phyloP scores from a whole-genome alignment of 1,140 invertebrate species.

The Calycopis cecrops region DNA sequence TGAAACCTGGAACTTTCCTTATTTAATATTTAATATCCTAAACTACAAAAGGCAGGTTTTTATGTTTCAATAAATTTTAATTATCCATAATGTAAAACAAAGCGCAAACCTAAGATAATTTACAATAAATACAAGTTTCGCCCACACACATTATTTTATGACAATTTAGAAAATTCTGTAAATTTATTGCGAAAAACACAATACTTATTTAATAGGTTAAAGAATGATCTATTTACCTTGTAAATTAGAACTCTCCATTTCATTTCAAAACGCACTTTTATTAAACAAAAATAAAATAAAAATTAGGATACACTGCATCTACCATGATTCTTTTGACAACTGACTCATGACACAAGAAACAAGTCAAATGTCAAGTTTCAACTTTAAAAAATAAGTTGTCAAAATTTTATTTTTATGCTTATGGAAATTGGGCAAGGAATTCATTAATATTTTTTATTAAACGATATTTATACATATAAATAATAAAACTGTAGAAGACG shows the following conservation, averaged over 20 bases:
- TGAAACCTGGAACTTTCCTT: no score
- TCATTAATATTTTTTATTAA: no score
- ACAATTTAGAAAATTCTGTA: slow-evolving; percentile 20
- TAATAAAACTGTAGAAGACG: no score
- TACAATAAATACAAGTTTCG: slow-evolving; percentile 47
- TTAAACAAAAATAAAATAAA: slow-evolving; percentile 6
- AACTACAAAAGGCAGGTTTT: no score
- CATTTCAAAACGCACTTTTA: slow-evolving; percentile 37
- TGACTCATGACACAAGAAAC: slow-evolving; percentile 15
- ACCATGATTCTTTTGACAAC: slow-evolving; percentile 11
- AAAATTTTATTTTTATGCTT: no score
- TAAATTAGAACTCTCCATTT: slow-evolving; percentile 53
- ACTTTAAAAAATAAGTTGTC: not conserved
- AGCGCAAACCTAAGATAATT: slow-evolving; percentile 54
- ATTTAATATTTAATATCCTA: no score
- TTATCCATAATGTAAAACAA: slow-evolving; percentile 21
- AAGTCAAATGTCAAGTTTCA: slow-evolving; percentile 2
- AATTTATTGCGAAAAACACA: slow-evolving; percentile 5
- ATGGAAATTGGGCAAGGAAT: no score
- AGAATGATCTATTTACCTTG: slow-evolving; percentile 39
- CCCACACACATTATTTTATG: slow-evolving; percentile 45
- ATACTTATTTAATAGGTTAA: not conserved
- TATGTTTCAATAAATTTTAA: no score
- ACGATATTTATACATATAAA: no score
- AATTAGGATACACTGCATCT: not conserved